Evolutionary conservation across 2,797 vertebrate species (phyloP).

Genomic region (Gallirallus australis): DNA sequence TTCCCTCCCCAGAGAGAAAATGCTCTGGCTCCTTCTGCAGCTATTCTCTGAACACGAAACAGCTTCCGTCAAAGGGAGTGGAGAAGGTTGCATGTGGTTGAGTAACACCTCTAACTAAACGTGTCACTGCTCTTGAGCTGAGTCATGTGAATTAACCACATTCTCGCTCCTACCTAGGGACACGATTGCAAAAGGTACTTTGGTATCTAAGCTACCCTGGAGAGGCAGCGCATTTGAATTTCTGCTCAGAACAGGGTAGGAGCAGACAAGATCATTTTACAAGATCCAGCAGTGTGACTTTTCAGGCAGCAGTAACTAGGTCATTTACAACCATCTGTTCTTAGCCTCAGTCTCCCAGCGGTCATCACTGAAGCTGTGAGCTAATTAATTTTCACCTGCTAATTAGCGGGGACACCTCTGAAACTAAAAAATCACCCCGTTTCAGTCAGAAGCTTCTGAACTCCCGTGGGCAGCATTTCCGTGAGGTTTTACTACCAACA

Average conservation of each 20-base stretch:
- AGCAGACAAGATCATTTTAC: background rate
- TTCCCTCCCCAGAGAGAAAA: background rate
- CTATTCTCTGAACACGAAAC: background rate
- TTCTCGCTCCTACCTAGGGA: background rate
- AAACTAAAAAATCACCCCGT: background rate
- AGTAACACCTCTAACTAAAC: background rate
- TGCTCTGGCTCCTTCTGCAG: background rate
- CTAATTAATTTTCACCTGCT: slow-evolving; percentile 50
- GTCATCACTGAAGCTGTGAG: background rate
- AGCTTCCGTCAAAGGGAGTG: accelerated
- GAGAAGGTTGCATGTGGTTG: background rate
- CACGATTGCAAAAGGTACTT: background rate
- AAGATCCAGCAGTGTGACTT: background rate
- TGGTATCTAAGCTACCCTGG: background rate
- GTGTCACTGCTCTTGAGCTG: background rate
- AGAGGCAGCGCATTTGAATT: slow-evolving; percentile 22
- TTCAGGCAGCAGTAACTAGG: slow-evolving; percentile 59
- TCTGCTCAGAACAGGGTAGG: background rate
- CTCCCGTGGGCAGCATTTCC: background rate
- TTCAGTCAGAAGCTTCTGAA: background rate
- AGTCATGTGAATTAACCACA: background rate
- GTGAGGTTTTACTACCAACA: background rate
- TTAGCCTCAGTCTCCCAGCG: background rate
- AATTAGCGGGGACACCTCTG: background rate
- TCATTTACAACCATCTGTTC: slow-evolving; percentile 58